Evolutionary conservation across 1,140 invertebrate genomes (phyloP).

Genomic region (honey bee (Apis mellifera)): Amel_HAv3.1 CM009935.2:4368001-4368500

Average conservation of each 20-base stretch:
- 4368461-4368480: slow-evolving; percentile 8
- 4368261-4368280: slow-evolving; percentile 24
- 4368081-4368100: no score
- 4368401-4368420: slow-evolving; percentile 26
- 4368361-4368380: slow-evolving; percentile 62
- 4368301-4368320: slow-evolving; percentile 34
- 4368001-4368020: no score
- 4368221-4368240: not conserved
- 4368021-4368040: no score
- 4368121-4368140: no score
- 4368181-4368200: not conserved
- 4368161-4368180: not conserved
- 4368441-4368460: slow-evolving; percentile 42
- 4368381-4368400: slow-evolving; percentile 60
- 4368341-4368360: slow-evolving; percentile 56
- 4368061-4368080: no score
- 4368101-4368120: no score
- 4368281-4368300: slow-evolving; percentile 7
- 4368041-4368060: no score
- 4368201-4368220: not conserved
- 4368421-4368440: slow-evolving; percentile 62
- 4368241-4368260: not conserved
- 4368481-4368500: not conserved
- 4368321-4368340: slow-evolving; percentile 36
- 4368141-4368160: not conserved